phyloP scores from a whole-genome alignment of 2,888 invertebrate species.

The Agonopterix arenella region DNA sequence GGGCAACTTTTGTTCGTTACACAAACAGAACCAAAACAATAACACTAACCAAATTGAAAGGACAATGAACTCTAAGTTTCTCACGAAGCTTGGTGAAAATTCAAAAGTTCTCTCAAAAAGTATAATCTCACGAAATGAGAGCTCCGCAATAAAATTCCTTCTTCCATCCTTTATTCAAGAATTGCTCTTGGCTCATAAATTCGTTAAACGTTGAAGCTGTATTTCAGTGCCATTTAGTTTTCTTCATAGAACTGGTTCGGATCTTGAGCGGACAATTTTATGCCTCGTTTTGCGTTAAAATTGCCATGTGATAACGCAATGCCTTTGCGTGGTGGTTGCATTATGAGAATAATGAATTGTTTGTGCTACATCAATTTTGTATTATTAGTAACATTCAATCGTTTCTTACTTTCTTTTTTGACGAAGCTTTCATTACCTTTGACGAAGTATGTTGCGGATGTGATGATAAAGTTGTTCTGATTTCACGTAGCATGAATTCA shows the following conservation, averaged over 20 bases:
- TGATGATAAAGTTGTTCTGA: no score
- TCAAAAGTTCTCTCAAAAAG: conserved; percentile 8
- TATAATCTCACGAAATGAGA: conserved; percentile 15
- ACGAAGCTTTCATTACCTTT: no score
- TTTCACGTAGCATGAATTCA: no score
- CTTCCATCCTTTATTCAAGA: conserved; percentile 40
- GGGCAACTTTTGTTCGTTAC: no score
- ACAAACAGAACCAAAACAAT: no score
- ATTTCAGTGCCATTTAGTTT: conserved; percentile 37
- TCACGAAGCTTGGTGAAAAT: background rate
- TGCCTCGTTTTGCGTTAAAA: conserved; percentile 46
- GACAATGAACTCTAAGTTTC: background rate
- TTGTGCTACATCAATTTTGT: background rate
- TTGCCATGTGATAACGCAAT: conserved; percentile 32
- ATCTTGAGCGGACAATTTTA: conserved; percentile 31
- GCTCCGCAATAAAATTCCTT: conserved; percentile 31
- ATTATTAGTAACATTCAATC: background rate
- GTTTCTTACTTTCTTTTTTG: background rate
- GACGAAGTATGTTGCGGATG: no score
- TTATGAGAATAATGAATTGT: background rate
- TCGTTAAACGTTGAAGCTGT: conserved; percentile 37
- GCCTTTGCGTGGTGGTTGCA: conserved; percentile 11
- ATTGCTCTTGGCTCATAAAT: conserved; percentile 46
- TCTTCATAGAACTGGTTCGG: conserved; percentile 14
- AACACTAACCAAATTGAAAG: background rate